A percentile compares a stretch with the other conserved stretches of the same genome.
These are phyloP conservation scores for Syrphus vitripennis DNA, from an alignment of 2,888 invertebrate genomes.

Conservation along the genomic window DNA sequence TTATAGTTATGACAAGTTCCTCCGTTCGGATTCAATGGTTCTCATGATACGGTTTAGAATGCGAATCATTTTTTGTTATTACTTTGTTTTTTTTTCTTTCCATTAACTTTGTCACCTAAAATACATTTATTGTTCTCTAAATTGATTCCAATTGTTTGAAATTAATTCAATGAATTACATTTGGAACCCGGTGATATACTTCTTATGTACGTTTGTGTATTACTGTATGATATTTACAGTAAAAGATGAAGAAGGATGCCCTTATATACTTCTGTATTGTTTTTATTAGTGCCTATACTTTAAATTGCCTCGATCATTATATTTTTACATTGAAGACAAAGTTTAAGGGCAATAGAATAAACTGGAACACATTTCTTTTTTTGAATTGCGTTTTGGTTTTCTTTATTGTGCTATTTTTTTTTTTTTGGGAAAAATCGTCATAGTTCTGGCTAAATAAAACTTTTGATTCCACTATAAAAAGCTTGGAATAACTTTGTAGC, in stretches of 20 bases:
- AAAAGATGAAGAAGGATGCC: not conserved
- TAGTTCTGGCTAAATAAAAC: too few relatives aligned
- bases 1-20: not conserved
- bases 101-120: slow-evolving; percentile 15
- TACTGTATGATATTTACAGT: too few relatives aligned
- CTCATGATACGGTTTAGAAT: not conserved
- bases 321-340: not conserved
- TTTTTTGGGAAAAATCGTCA: too few relatives aligned
- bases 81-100: not conserved
- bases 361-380: not conserved
- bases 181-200: slow-evolving; percentile 9
- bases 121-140: slow-evolving; percentile 32
- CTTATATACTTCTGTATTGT: not conserved
- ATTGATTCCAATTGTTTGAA: slow-evolving; percentile 64
- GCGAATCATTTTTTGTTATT: not conserved
- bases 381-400: too few relatives aligned
- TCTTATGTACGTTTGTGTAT: too few relatives aligned
- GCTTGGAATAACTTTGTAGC: too few relatives aligned
- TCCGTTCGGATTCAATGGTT: not conserved
- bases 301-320: not conserved
- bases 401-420: too few relatives aligned
- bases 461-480: too few relatives aligned
- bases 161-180: slow-evolving; percentile 50
- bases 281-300: not conserved
- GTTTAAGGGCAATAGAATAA: not conserved